Evolutionary conservation across 2,113 vertebrate genomes (phyloP), one percentile per base, ranked within the genome.

Genomic region (Dipodomys stephensi): DNA sequence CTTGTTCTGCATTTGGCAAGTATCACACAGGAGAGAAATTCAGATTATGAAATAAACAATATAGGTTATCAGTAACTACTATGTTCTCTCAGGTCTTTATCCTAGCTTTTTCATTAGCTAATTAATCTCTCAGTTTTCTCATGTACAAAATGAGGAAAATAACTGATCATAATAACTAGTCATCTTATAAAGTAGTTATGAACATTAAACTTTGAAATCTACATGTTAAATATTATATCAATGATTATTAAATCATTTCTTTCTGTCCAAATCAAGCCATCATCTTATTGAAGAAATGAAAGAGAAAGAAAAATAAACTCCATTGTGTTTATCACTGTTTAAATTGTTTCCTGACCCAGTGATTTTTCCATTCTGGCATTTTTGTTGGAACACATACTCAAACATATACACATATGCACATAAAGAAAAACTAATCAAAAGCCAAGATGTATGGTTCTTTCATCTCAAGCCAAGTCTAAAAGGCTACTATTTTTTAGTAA

Each of bases 61-160:
- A 7, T 67, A 53, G 4, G 27, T 74, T 81, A 68, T 25, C 79
- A 76, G 6, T 68, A 39, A 69, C n/a, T 20, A 83, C 12, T 28
- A 83, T 73, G 1, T 89, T 83, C 30, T 35, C 22, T 57, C 22
- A 9, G 39, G 15, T 4, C 46, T 79, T 78, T 49, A 76, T 57
- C 28, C 5, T 81, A 77, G 22, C 57, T 57, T 11, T 87, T 5
- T 73, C 46, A 83, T 87, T 22, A 35, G 23, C 15, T 69, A 71
- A 49, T 74, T 83, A 78, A 9, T 57, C 80, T 1, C 44, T 92
- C 23, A 35, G 35, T 71, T 92, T 89, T 57, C 30, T 87, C 12
- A 83, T 83, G 20, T 82, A 39, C 16, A 94, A 77, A 89, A 78
- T 86, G 71, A 72, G 11, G 23, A 73, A 78, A 87, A 46, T 83